phyloP scores from a whole-genome alignment of 1,140 invertebrate genomes.

The Xylocopa sonorina region DNA sequence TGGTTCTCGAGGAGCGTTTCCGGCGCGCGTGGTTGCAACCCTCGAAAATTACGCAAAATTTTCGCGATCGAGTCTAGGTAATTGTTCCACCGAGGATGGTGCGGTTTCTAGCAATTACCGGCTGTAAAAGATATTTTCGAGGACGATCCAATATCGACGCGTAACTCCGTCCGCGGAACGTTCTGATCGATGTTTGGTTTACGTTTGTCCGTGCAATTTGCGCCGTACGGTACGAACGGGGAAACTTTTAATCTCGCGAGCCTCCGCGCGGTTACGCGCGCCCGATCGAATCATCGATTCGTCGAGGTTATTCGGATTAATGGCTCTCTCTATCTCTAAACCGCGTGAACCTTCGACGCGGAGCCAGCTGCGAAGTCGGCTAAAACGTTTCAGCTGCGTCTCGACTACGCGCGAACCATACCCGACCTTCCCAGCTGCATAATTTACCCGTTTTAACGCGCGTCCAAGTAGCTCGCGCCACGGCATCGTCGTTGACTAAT shows the following conservation, averaged over 20 bases:
- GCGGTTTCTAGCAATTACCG: not conserved
- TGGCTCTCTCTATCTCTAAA: not conserved
- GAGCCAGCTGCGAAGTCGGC: not conserved
- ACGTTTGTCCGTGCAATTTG: not conserved
- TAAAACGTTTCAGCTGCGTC: not conserved
- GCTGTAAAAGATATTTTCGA: not conserved
- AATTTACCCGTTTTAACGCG: not conserved
- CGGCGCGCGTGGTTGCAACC: not conserved
- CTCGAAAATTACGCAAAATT: conserved; percentile 4
- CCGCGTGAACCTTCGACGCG: no score
- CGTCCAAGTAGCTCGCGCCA: not conserved
- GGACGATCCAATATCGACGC: not conserved
- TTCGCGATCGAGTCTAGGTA: not conserved
- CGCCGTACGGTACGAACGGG: not conserved
- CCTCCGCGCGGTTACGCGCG: not conserved
- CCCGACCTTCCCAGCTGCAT: not conserved
- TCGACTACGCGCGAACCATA: not conserved
- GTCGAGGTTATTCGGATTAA: conserved; percentile 6
- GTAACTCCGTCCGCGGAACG: not conserved
- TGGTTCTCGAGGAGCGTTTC: no score
- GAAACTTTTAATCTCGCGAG: not conserved
- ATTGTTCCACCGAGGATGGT: not conserved
- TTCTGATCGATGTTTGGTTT: not conserved
- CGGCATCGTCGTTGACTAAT: no score
- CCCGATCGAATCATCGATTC: conserved; percentile 1